Conservation (phyloP, 2,888 invertebrate species). For the Drosophila nigricruria region DNA sequence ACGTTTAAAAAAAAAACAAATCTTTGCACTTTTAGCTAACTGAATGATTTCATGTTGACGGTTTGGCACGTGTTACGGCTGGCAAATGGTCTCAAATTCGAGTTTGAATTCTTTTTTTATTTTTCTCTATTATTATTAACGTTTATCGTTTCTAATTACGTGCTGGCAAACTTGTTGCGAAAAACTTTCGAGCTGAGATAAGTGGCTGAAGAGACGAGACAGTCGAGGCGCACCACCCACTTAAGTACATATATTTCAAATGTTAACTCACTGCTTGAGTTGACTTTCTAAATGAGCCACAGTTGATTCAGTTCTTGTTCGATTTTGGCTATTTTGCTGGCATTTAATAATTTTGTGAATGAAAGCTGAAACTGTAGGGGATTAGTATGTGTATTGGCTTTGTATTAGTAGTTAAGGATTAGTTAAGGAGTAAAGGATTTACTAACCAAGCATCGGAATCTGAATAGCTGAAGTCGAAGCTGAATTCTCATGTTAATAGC, state of each 20-base stretch:
- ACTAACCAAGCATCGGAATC: not conserved
- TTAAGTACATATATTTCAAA: slow-evolving; percentile 11
- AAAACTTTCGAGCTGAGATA: slow-evolving; percentile 42
- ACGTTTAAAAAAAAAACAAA: not conserved
- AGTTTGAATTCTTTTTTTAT: not conserved
- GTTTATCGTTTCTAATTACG: slow-evolving; percentile 58
- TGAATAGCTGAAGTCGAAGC: not conserved
- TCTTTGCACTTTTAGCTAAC: slow-evolving; percentile 1
- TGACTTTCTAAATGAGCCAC: slow-evolving; percentile 36
- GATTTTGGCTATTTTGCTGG: no score
- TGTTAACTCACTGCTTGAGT: slow-evolving; percentile 3
- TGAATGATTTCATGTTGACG: slow-evolving; percentile 18
- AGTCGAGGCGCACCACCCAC: slow-evolving; percentile 26
- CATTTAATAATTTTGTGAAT: no score
- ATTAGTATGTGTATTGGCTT: no score
- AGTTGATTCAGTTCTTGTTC: not conserved
- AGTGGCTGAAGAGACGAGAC: slow-evolving; percentile 23
- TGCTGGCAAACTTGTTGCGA: slow-evolving; percentile 41
- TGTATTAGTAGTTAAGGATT: no score
- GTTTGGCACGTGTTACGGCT: slow-evolving; percentile 47
- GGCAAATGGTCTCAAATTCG: slow-evolving; percentile 20
- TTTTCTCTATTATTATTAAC: slow-evolving; percentile 7
- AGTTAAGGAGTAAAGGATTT: no score
- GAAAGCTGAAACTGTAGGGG: not conserved
- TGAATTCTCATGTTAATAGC: no score